Evolutionary conservation across 2,888 invertebrate species (phyloP), one percentile per base, ranked within the genome.

Genomic region (Phengaris arion): DNA sequence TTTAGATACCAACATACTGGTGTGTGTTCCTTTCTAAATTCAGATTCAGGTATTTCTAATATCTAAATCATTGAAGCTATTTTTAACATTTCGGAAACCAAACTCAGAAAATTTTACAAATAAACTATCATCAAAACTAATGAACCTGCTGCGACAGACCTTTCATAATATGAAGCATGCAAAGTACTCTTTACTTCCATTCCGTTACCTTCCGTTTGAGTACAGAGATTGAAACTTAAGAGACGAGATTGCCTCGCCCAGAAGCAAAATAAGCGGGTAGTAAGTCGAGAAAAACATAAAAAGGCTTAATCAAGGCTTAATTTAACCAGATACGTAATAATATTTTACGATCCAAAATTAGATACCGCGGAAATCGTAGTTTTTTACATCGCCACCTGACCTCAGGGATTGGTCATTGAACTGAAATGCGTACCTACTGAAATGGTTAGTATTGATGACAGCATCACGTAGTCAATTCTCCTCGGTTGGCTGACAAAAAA

Each of bases 291-390:
- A 69, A 69, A 70, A 70, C 70, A 70, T 51, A 51, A 70, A 70
- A 70, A 22, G 22, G 22, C n/a, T 15, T 70, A 70, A 51, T 70
- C 51, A 69, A 51, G 57, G 48, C 46, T 59, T 51, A 76, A 59
- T 74, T 69, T 6, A 68, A 76, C 54, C 54, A 76, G 73, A 74
- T 64, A 35, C 35, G 79, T 87, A 87, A 89, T 89, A 88, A 89
- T 87, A 81, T 83, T 88, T 89, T 88, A 89, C 84, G 87, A 86
- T 80, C 87, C 83, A 87, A 89, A 90, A 89, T 89, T 87, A 87
- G 88, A 87, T 87, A 87, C 85, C 84, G 84, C 86, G 87, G 87
- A 87, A 89, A 88, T 82, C 81, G 82, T 77, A 77, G 84, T 86
- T 88, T 88, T 35, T 86, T 85, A 84, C 83, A 81, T 85, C 83